phyloP scores from a whole-genome alignment of 2,113 vertebrate genomes.

The Zosterops pallidus region DNA sequence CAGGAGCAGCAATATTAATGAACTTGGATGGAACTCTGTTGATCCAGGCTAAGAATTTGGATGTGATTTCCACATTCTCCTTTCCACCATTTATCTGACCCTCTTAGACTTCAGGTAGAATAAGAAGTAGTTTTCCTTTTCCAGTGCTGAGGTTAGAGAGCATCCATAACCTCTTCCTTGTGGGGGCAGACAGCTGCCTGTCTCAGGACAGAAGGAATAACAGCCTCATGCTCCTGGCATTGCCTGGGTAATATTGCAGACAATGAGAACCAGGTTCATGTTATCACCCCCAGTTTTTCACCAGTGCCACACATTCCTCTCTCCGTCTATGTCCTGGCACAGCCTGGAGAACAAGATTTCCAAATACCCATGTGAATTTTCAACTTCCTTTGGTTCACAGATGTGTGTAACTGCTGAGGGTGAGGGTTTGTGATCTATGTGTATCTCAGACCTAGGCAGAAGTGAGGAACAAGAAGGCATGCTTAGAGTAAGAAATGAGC shows the following conservation, averaged over 20 bases:
- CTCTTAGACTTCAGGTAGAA: neutral
- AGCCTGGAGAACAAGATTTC: neutral
- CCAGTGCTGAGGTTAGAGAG: neutral
- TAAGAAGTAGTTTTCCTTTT: neutral
- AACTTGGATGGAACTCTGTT: neutral
- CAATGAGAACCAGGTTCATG: accelerated
- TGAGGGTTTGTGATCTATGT: neutral
- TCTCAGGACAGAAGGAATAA: neutral
- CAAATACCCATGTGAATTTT: neutral
- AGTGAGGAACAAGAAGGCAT: neutral
- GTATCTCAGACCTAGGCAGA: neutral
- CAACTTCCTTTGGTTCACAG: neutral
- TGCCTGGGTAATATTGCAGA: accelerated
- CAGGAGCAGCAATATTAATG: neutral
- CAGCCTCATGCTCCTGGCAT: accelerated
- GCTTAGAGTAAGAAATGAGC: neutral
- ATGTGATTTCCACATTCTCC: neutral
- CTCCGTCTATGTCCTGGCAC: neutral
- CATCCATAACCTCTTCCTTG: neutral
- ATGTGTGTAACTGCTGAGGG: neutral
- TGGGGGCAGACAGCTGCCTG: neutral
- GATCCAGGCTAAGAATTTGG: neutral
- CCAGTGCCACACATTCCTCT: neutral
- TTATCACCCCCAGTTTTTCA: neutral
- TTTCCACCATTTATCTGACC: neutral